phyloP scores from a whole-genome alignment of 2,888 invertebrate species.

The Xestia sexstrigata region DNA sequence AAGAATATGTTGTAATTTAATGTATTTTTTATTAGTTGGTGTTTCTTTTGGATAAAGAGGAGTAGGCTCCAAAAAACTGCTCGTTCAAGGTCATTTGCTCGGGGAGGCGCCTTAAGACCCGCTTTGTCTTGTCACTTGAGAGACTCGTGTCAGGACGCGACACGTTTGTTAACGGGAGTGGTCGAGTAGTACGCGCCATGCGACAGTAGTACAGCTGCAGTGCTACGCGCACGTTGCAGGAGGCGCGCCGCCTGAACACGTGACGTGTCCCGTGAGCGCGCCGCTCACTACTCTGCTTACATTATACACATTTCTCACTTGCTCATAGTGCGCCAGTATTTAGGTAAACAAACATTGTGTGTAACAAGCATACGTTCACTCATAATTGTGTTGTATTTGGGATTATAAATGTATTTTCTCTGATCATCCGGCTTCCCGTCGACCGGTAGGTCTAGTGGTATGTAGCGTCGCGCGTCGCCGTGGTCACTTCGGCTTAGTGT shows the following conservation, averaged over 20 bases:
- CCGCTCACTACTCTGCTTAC: neutral
- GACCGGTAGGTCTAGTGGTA: neutral
- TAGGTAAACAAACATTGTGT: neutral
- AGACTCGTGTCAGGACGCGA: neutral
- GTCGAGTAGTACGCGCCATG: neutral
- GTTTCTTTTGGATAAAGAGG: no score
- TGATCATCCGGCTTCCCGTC: neutral
- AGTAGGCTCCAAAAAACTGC: no score
- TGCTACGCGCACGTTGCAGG: constrained; percentile 30
- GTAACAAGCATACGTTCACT: neutral
- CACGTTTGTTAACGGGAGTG: neutral
- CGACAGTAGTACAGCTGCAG: neutral
- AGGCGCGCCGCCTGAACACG: neutral
- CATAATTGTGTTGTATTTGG: neutral
- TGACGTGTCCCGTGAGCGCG: neutral
- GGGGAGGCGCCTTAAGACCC: no score
- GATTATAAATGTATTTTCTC: constrained; percentile 2
- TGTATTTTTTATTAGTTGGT: no score
- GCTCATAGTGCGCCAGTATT: no score
- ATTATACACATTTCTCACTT: no score
- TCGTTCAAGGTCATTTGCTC: no score
- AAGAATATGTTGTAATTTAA: no score
- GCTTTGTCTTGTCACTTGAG: neutral
- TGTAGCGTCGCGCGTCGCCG: neutral
- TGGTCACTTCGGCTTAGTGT: neutral